A percentile compares a stretch with the other conserved stretches of the same genome.
Conservation (phyloP, 1,140 invertebrate species). For the Odontomachus brunneus region DNA sequence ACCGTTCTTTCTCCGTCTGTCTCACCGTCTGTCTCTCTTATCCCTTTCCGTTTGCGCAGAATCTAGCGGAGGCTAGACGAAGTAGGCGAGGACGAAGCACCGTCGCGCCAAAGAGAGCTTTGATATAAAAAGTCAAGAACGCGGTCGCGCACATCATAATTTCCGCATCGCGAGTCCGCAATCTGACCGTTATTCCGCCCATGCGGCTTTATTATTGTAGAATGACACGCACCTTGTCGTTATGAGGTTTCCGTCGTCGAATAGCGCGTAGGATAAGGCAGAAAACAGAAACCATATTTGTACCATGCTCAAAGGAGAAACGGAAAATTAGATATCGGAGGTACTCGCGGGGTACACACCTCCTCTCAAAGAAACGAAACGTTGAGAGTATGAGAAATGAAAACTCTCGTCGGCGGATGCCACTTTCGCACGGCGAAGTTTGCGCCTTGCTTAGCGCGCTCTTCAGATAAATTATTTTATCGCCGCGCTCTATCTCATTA, state of each 20-base stretch:
- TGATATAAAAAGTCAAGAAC: constrained; percentile 4
- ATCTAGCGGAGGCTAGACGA: constrained; percentile 32
- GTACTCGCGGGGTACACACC: too few species aligned
- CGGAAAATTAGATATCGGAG: constrained; percentile 46
- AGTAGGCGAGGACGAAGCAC: constrained; percentile 12
- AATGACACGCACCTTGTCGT: background rate
- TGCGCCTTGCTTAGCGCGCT: constrained; percentile 33
- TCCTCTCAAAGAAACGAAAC: constrained; percentile 46
- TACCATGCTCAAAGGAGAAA: constrained; percentile 13
- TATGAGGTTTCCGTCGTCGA: constrained; percentile 27
- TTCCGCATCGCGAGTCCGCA: constrained; percentile 6
- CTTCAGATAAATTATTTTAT: constrained; percentile 56
- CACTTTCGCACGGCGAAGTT: background rate
- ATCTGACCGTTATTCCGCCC: constrained; percentile 1
- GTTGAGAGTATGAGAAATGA: constrained; percentile 10
- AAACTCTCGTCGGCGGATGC: constrained; percentile 21
- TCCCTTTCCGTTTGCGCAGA: constrained; percentile 34
- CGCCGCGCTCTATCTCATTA: constrained; percentile 45
- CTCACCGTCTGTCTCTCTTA: too few species aligned
- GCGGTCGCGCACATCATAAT: background rate
- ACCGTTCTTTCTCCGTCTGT: background rate
- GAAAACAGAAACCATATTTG: constrained; percentile 33
- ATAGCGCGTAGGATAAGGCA: background rate
- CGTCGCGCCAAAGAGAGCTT: constrained; percentile 36
- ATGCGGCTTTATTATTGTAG: constrained; percentile 8